Evolutionary conservation across 2,797 vertebrate species (phyloP).

Genomic region (Hylomyscus alleni): DNA sequence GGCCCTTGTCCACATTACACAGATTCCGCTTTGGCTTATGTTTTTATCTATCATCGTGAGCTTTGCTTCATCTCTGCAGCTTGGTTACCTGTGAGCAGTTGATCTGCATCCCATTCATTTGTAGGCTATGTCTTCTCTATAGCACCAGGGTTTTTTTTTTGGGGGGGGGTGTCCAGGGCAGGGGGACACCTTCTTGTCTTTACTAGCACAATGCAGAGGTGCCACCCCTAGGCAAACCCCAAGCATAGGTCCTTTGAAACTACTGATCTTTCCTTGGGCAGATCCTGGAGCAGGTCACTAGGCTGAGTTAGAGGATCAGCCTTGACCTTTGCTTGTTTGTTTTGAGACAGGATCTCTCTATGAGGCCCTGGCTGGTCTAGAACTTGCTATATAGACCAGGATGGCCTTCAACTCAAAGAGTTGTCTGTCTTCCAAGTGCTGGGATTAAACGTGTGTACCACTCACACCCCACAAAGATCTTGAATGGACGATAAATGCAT

Average conservation of each 20-base stretch:
- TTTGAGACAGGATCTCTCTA: not conserved
- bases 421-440: not conserved
- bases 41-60: not conserved
- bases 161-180: fast-evolving
- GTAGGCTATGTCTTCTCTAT: fast-evolving
- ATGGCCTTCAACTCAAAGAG: not conserved
- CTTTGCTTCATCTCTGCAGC: not conserved
- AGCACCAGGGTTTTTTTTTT: too few relatives aligned
- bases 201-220: fast-evolving
- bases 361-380: not conserved
- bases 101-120: not conserved
- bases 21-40: too few relatives aligned
- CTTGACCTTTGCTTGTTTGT: not conserved
- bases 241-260: not conserved
- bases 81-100: not conserved
- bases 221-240: too few relatives aligned
- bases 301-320: not conserved
- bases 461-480: not conserved
- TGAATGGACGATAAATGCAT: not conserved
- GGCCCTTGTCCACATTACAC: not conserved
- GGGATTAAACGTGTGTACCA: not conserved
- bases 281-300: not conserved
- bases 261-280: not conserved
- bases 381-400: not conserved
- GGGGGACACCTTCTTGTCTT: not conserved